These are phyloP conservation scores for Poicephalus gulielmi DNA, from an alignment of 2,113 vertebrate species.

Conservation along the genomic window DNA sequence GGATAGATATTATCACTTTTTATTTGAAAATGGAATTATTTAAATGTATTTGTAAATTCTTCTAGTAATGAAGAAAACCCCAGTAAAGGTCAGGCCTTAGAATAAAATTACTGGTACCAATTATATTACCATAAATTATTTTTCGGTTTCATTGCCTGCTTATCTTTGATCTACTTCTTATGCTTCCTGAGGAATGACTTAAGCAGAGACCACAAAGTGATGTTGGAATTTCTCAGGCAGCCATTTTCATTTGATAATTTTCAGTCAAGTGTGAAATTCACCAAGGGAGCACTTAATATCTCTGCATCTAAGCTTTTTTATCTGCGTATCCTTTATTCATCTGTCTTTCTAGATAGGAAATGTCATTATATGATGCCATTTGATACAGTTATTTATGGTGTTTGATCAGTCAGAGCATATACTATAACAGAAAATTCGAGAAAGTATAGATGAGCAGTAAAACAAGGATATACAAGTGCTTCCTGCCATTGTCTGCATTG, in stretches of 20 bases:
- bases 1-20: neutral
- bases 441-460: neutral
- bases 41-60: neutral
- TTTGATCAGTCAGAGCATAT: neutral
- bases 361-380: neutral
- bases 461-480: neutral
- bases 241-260: neutral
- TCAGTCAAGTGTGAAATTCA: neutral
- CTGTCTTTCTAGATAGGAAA: conserved; percentile 5
- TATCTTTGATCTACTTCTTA: neutral
- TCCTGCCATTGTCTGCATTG: neutral
- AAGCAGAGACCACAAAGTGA: neutral
- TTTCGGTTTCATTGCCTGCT: neutral
- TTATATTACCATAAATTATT: neutral
- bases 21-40: neutral
- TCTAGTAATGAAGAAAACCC: neutral
- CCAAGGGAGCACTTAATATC: neutral
- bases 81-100: neutral
- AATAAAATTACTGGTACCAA: neutral
- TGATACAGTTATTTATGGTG: neutral
- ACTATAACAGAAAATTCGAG: neutral
- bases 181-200: neutral
- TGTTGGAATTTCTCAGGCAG: neutral
- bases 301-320: neutral
- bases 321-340: neutral